These are phyloP conservation scores for Anagrus nilaparvatae DNA, from an alignment of 1,140 invertebrate species.

Conservation along the genomic window DNA sequence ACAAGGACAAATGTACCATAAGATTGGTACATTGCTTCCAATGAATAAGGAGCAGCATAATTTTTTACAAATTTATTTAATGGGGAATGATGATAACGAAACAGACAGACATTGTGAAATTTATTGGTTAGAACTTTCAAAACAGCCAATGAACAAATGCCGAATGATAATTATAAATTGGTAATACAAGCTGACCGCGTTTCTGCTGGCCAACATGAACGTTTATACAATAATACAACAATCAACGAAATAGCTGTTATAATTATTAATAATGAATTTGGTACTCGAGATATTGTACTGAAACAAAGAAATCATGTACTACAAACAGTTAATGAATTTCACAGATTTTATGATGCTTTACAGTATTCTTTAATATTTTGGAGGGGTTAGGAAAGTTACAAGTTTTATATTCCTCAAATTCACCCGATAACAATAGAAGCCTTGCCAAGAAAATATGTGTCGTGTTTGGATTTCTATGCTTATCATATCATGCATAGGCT, in stretches of 20 bases:
- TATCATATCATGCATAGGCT: not conserved
- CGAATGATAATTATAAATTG: conserved; percentile 31
- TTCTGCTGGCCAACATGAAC: conserved; percentile 14
- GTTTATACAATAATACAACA: not conserved
- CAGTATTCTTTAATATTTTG: not conserved
- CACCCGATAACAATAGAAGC: no score
- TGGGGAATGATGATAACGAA: conserved; percentile 32
- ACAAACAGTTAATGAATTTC: not conserved
- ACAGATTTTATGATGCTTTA: not conserved
- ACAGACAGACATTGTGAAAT: conserved; percentile 30
- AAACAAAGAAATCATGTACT: not conserved
- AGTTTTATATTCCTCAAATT: not conserved
- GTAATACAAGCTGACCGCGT: conserved; percentile 33
- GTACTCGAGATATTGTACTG: not conserved
- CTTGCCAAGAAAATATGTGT: not conserved
- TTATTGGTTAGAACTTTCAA: conserved; percentile 33
- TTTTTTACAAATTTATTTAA: conserved; percentile 34
- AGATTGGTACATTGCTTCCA: conserved; percentile 23
- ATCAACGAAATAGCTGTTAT: not conserved
- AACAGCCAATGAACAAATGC: conserved; percentile 31
- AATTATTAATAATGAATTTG: not conserved
- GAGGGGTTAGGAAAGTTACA: not conserved
- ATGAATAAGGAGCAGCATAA: conserved; percentile 14
- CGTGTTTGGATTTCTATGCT: not conserved
- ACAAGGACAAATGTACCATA: conserved; percentile 28